Percentiles rank a stretch among this genome's conserved stretches.
Conservation (phyloP, 2,797 vertebrate genomes). For the Sebastes nivosus region DNA sequence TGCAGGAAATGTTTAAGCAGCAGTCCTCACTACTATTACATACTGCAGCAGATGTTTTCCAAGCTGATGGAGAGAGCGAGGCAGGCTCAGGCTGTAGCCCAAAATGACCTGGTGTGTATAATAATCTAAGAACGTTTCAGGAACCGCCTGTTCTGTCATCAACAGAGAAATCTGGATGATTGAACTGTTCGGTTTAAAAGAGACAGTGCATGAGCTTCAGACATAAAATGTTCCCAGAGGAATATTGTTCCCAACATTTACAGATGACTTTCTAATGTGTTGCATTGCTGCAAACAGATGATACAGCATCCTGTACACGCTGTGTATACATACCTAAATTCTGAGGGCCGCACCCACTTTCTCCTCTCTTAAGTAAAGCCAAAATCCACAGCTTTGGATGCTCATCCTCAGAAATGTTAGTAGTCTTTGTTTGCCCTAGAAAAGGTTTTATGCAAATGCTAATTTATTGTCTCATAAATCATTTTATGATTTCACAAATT, state of each 20-base stretch:
- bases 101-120: slow-evolving; percentile 52
- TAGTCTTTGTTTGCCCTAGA: background rate
- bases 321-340: background rate
- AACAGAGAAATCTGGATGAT: slow-evolving; percentile 35
- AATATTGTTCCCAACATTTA: slow-evolving; percentile 1
- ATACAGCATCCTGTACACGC: background rate
- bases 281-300: background rate
- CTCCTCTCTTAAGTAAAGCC: background rate
- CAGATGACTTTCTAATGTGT: background rate
- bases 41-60: slow-evolving; percentile 55
- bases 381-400: background rate
- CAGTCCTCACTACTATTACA: slow-evolving; percentile 7
- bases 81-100: slow-evolving; percentile 27
- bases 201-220: background rate
- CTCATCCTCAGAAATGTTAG: background rate
- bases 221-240: slow-evolving; percentile 29
- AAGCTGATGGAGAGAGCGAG: slow-evolving; percentile 41
- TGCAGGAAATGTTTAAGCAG: slow-evolving; percentile 49
- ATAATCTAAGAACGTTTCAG: slow-evolving; percentile 49
- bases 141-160: slow-evolving; percentile 64
- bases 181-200: slow-evolving; percentile 39
- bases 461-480: background rate
- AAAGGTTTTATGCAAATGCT: background rate
- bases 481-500: background rate
- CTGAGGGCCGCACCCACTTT: slow-evolving; percentile 3